phyloP scores from a whole-genome alignment of 2,797 vertebrate genomes.

The Remorina albescens region DNA sequence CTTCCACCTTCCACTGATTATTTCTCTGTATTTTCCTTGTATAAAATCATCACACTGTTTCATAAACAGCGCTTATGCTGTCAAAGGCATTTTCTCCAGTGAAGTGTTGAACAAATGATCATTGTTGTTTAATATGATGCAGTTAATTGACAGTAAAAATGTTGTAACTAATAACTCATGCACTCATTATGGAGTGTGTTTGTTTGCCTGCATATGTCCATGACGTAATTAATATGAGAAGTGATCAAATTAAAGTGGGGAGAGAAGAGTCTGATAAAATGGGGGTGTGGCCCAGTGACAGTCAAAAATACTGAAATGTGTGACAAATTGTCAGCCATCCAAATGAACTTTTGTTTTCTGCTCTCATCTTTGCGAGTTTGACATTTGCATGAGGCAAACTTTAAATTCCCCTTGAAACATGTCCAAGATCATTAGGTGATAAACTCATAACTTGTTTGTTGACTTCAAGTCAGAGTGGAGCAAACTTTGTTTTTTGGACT shows the following conservation, averaged over 20 bases:
- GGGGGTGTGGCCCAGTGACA: neutral
- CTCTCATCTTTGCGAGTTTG: slow-evolving; percentile 21
- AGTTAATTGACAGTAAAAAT: slow-evolving; percentile 53
- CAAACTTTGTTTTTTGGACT: slow-evolving; percentile 20
- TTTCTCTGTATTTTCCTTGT: slow-evolving; percentile 17
- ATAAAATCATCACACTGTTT: slow-evolving; percentile 21
- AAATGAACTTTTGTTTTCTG: slow-evolving; percentile 4
- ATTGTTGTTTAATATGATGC: slow-evolving; percentile 64
- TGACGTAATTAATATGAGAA: slow-evolving; percentile 66
- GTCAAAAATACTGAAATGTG: neutral
- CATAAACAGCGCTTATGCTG: slow-evolving; percentile 29
- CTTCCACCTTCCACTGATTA: neutral
- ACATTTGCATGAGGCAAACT: slow-evolving; percentile 21
- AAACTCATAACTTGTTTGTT: neutral
- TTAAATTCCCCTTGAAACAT: slow-evolving; percentile 18
- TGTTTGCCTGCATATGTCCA: slow-evolving; percentile 55
- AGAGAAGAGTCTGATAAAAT: slow-evolving; percentile 3
- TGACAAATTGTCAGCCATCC: neutral
- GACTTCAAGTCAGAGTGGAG: slow-evolving; percentile 19
- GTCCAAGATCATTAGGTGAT: neutral
- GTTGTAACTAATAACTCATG: slow-evolving; percentile 61
- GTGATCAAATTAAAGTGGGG: slow-evolving; percentile 53
- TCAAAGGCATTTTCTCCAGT: slow-evolving; percentile 38
- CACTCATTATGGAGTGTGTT: slow-evolving; percentile 47
- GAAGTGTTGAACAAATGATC: slow-evolving; percentile 47